Evolutionary conservation across 2,797 vertebrate species (phyloP), one percentile per base, ranked within the genome.

Genomic region (Geotrypetes seraphini): DNA sequence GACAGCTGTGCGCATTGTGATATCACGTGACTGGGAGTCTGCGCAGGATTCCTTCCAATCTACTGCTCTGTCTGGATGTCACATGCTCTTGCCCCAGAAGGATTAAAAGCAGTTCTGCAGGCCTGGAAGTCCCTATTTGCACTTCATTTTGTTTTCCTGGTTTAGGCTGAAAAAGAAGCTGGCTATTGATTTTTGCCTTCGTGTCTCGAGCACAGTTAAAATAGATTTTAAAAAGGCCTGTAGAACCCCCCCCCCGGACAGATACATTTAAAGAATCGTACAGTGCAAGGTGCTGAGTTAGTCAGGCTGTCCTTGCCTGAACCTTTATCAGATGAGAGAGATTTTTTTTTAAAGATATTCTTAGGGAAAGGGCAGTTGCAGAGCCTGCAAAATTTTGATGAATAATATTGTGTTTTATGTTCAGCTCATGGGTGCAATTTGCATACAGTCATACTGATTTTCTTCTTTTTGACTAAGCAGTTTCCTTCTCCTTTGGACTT

Each of bases 251-350:
- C n/a, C n/a, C n/a, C n/a, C n/a, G 21, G 20, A 10, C 26, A 33
- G 25, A 12, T 33, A 22, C 16, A 22, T 12, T 33, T 10, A 22
- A 27, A 30, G 37, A 29, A 7, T 13, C 29, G 22, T 38, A 17
- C 25, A 21, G 33, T 18, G 28, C 7, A 27, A 22, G 20, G 23
- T 39, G 39, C 39, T 39, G 35, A 53, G 16, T 47, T 17, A 35
- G 27, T 11, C 19, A 39, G 30, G 16, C 16, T 39, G 30, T 19
- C 31, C 22, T 33, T 38, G 38, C 53, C 34, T 45, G 12, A 34
- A 17, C 12, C 16, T 10, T 22, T 18, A 18, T 23, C 27, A 31
- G 31, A 16, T 12, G 5, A 9, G 25, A 20, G 22, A 21, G 28
- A 45, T 25, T 45, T 34, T 16, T 25, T 10, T 14, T 25, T 18